phyloP scores from a whole-genome alignment of 37 sponge, comb jelly and placozoan genomes.

The Corticium candelabrum region DNA sequence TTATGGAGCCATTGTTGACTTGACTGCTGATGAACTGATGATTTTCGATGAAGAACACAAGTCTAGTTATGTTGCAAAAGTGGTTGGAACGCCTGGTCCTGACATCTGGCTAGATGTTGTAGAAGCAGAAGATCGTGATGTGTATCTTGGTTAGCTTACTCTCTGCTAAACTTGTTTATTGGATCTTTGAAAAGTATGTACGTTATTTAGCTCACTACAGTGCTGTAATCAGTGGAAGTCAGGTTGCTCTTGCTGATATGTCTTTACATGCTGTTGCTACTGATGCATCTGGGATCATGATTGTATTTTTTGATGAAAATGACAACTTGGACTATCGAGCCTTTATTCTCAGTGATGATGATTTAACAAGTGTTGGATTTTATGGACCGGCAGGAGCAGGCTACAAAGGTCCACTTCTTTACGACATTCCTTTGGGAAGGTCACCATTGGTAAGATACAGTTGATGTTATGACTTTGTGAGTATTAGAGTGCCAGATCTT shows the following conservation, averaged over 20 bases:
- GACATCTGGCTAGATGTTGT: not conserved
- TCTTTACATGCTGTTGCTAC: not conserved
- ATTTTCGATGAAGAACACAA: too few species aligned
- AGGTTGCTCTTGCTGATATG: not conserved
- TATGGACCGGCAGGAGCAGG: not conserved
- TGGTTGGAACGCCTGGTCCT: not conserved
- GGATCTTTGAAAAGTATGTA: too few species aligned
- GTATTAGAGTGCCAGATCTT: too few species aligned
- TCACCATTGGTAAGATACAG: too few species aligned
- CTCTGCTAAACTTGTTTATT: too few species aligned
- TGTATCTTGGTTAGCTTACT: too few species aligned
- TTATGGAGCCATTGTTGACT: too few species aligned
- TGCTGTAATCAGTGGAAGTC: not conserved
- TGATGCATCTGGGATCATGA: not conserved
- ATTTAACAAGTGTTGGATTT: not conserved
- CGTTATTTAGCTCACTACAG: too few species aligned
- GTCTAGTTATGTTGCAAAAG: too few species aligned
- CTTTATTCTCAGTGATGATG: not conserved
- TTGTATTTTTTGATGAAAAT: not conserved
- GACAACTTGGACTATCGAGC: not conserved
- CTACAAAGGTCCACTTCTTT: not conserved
- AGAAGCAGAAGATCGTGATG: not conserved
- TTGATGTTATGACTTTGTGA: too few species aligned
- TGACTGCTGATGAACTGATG: not conserved
- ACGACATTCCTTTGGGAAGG: not conserved